Percentiles rank a stretch among this genome's conserved stretches.
Evolutionary conservation across 2,797 vertebrate genomes (phyloP).

Genomic region (Sylvilagus floridanus): DNA sequence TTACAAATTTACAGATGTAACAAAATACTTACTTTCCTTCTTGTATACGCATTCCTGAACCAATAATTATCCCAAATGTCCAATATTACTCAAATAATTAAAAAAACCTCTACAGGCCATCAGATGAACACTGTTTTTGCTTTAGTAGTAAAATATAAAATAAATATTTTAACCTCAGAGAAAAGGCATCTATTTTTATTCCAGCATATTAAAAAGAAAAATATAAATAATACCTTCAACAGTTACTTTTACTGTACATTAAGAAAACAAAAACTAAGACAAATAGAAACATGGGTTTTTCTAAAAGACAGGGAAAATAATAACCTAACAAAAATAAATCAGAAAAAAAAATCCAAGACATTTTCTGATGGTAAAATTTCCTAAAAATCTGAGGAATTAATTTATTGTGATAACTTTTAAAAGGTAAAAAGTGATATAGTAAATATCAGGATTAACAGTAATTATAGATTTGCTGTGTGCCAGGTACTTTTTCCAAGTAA

Average conservation of each 20-base stretch:
- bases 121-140: conserved; percentile 37
- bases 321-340: neutral
- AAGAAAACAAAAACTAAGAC: conserved; percentile 5
- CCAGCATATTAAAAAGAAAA: conserved; percentile 41
- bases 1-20: conserved; percentile 13
- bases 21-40: conserved; percentile 30
- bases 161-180: conserved; percentile 34
- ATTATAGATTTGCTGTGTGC: neutral
- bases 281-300: neutral
- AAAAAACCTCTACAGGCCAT: neutral
- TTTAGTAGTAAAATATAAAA: conserved; percentile 7
- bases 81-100: neutral
- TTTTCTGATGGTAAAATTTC: conserved; percentile 36
- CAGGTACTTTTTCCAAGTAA: conserved; percentile 42
- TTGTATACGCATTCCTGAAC: neutral
- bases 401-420: conserved; percentile 54
- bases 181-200: conserved; percentile 40
- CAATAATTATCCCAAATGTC: conserved; percentile 9
- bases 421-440: neutral
- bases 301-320: neutral
- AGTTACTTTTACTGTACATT: conserved; percentile 22
- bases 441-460: neutral
- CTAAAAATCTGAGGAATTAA: conserved; percentile 44
- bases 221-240: conserved; percentile 40
- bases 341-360: conserved; percentile 48